A percentile compares a stretch with the other conserved stretches of the same genome.
Conservation (phyloP, 2,888 invertebrate species). For the Crossocerus cetratus region DNA sequence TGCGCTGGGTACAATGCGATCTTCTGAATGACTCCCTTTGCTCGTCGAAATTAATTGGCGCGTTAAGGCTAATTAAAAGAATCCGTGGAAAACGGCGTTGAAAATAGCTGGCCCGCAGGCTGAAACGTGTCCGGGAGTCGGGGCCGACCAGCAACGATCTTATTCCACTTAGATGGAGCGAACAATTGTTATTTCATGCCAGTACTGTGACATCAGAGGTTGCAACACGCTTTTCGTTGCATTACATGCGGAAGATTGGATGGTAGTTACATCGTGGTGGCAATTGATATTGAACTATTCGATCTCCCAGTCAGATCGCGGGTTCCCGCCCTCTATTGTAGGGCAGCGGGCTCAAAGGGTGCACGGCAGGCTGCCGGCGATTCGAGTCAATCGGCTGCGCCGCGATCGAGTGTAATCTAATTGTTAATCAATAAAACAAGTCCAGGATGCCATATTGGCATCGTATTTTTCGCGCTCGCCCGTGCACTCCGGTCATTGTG, state of each 20-base stretch:
- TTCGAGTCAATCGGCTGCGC: slow-evolving; percentile 36
- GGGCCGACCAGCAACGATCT: too few relatives aligned
- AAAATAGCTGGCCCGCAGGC: not conserved
- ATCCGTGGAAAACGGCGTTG: not conserved
- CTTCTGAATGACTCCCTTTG: not conserved
- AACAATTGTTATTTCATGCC: too few relatives aligned
- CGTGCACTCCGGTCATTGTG: slow-evolving; percentile 29
- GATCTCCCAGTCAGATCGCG: too few relatives aligned
- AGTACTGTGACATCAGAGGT: too few relatives aligned
- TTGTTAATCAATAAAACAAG: slow-evolving; percentile 65
- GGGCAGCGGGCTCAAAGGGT: not conserved
- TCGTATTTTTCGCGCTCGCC: slow-evolving; percentile 11
- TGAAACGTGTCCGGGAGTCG: not conserved
- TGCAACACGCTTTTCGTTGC: too few relatives aligned
- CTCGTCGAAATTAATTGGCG: slow-evolving; percentile 23
- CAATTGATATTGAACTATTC: too few relatives aligned
- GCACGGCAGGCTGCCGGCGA: not conserved
- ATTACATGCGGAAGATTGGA: too few relatives aligned
- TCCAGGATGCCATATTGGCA: slow-evolving; percentile 34
- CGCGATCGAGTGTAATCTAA: slow-evolving; percentile 58
- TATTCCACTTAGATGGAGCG: too few relatives aligned
- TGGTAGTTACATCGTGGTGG: too few relatives aligned
- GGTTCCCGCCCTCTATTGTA: not conserved
- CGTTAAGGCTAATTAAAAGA: slow-evolving; percentile 31
- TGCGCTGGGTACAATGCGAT: not conserved